These are phyloP conservation scores for Spicauda simplicius DNA, from an alignment of 2,888 invertebrate species.

Conservation along the genomic window DNA sequence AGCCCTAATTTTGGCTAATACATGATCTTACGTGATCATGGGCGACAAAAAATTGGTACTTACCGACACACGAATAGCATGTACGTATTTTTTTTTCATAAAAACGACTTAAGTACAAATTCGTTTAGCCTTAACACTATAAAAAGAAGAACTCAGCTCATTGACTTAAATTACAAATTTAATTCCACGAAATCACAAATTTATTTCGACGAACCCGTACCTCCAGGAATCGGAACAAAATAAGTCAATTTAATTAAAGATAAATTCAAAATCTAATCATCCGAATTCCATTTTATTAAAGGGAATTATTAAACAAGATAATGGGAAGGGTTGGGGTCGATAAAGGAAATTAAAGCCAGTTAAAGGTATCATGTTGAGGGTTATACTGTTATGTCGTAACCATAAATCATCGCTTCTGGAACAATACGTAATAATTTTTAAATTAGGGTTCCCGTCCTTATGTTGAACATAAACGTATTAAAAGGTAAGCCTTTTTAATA, in stretches of 20 bases:
- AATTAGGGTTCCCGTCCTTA: background rate
- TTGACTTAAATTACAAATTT: no score
- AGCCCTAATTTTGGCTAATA: no score
- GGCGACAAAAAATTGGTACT: no score
- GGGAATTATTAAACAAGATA: slow-evolving; percentile 28
- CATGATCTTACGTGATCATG: no score
- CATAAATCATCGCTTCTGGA: slow-evolving; percentile 22
- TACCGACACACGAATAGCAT: no score
- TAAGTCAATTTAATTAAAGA: slow-evolving; percentile 28
- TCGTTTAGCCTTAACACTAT: no score
- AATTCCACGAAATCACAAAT: no score
- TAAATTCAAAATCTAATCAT: slow-evolving; percentile 27
- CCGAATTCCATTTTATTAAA: slow-evolving; percentile 29
- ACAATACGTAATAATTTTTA: slow-evolving; percentile 12
- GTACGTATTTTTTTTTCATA: no score
- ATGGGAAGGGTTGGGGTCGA: slow-evolving; percentile 20
- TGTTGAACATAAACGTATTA: background rate
- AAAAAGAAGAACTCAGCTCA: no score
- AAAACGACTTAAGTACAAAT: no score
- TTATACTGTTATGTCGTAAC: slow-evolving; percentile 12
- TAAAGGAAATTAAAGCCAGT: slow-evolving; percentile 24
- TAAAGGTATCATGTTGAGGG: slow-evolving; percentile 1
- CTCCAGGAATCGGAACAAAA: background rate
- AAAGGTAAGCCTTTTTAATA: no score
- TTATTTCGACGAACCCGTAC: no score